These are phyloP conservation scores for Antheraea yamamai DNA, from an alignment of 2,888 invertebrate species.

Conservation along the genomic window DNA sequence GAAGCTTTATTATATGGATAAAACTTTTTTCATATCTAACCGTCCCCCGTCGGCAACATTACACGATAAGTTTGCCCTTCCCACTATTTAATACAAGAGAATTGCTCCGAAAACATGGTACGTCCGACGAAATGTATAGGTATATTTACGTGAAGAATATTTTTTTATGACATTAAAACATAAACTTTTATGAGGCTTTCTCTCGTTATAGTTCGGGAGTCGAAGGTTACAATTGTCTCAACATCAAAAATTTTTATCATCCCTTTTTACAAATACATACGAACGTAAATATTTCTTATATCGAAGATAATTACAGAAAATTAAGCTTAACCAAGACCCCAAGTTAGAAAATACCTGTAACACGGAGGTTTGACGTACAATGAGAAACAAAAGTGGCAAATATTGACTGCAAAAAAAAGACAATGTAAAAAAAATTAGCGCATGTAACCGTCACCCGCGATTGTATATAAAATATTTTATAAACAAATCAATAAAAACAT, in stretches of 20 bases:
- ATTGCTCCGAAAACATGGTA: neutral
- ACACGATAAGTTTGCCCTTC: neutral
- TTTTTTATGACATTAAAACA: conserved; percentile 53
- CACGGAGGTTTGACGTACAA: no score
- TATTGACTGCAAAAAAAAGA: no score
- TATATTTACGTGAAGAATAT: conserved; percentile 45
- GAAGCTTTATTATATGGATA: neutral
- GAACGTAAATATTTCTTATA: no score
- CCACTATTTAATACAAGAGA: neutral
- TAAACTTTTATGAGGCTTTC: conserved; percentile 52
- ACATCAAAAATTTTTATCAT: neutral
- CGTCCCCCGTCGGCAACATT: neutral
- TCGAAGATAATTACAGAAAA: no score
- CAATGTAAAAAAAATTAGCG: no score
- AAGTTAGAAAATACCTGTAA: no score
- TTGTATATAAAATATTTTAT: no score
- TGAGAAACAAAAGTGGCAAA: no score
- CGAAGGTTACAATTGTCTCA: neutral
- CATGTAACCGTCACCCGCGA: no score
- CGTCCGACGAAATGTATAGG: conserved; percentile 41
- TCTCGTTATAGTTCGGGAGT: conserved; percentile 35
- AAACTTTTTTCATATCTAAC: conserved; percentile 14
- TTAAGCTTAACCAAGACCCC: no score
- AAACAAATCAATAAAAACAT: no score
- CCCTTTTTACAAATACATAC: neutral